Conservation (phyloP, 53 echinoderm and acorn worm species). For the Stichopus horrens region DNA sequence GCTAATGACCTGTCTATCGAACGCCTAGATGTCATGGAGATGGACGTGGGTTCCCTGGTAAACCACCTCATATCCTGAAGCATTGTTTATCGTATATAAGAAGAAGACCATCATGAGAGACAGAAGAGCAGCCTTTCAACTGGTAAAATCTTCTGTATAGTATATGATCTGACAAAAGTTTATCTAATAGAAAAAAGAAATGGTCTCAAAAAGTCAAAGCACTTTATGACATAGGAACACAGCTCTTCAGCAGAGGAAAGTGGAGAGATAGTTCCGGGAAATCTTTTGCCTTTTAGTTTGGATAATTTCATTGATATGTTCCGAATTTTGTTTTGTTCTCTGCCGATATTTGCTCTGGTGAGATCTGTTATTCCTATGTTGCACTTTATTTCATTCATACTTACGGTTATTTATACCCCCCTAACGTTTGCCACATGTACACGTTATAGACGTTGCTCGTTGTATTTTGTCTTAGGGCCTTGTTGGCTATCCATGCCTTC, state of each 20-base stretch:
- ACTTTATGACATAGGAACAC: not conserved
- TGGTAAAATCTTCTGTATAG: not conserved
- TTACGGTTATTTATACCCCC: too few relatives aligned
- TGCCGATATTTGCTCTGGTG: not conserved
- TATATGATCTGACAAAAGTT: slow-evolving; percentile 7
- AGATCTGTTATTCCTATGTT: not conserved
- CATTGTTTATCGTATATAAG: not conserved
- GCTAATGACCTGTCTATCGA: slow-evolving; percentile 9
- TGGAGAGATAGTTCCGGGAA: not conserved
- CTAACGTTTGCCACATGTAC: too few relatives aligned
- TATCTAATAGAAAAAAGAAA: not conserved
- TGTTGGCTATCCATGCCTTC: too few relatives aligned
- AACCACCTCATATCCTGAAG: slow-evolving; percentile 18
- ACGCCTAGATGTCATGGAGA: not conserved
- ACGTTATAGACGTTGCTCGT: too few relatives aligned
- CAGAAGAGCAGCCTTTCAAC: not conserved
- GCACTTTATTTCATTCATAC: too few relatives aligned
- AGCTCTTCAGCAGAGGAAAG: not conserved
- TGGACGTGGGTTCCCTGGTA: not conserved
- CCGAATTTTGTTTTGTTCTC: not conserved
- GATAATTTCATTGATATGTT: not conserved
- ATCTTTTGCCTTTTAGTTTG: not conserved
- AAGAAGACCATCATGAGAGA: not conserved
- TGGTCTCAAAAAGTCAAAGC: not conserved
- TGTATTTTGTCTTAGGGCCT: too few relatives aligned